Conservation (phyloP, 2,888 invertebrate genomes). For the Caenorhabditis virilis region DNA sequence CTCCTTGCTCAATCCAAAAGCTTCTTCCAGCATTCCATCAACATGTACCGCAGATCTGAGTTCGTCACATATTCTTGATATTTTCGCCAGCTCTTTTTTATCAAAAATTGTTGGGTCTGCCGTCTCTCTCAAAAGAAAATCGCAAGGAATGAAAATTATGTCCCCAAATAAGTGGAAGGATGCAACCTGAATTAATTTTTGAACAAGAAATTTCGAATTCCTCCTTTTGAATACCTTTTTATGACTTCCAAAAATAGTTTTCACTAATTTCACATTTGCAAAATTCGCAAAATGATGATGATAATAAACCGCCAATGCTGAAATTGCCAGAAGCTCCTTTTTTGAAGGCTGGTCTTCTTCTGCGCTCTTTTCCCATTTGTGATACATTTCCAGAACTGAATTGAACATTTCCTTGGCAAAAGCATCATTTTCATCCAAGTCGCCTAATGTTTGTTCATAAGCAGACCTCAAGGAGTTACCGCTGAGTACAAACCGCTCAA, state of each 20-base stretch:
- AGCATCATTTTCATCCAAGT: constrained; percentile 31
- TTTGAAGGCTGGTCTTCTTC: constrained; percentile 53
- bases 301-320: constrained; percentile 51
- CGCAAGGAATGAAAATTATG: constrained; percentile 68
- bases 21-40: background rate
- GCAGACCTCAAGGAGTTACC: constrained; percentile 26
- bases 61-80: background rate
- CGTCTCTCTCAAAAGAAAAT: constrained; percentile 75
- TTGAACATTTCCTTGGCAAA: constrained; percentile 51
- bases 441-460: constrained; percentile 42
- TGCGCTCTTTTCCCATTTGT: constrained; percentile 54
- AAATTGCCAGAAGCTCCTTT: constrained; percentile 40
- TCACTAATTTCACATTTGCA: constrained; percentile 37
- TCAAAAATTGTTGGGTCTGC: constrained; percentile 29
- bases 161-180: constrained; percentile 3
- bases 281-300: constrained; percentile 46
- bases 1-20: background rate
- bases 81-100: constrained; percentile 38
- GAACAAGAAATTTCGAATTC: no score
- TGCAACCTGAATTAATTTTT: constrained; percentile 71
- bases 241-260: constrained; percentile 38
- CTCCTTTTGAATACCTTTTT: no score
- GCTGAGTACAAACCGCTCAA: constrained; percentile 1
- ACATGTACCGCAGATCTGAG: background rate
- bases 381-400: constrained; percentile 37